phyloP scores from a whole-genome alignment of 2,888 invertebrate genomes.

The Seira ritae region DNA sequence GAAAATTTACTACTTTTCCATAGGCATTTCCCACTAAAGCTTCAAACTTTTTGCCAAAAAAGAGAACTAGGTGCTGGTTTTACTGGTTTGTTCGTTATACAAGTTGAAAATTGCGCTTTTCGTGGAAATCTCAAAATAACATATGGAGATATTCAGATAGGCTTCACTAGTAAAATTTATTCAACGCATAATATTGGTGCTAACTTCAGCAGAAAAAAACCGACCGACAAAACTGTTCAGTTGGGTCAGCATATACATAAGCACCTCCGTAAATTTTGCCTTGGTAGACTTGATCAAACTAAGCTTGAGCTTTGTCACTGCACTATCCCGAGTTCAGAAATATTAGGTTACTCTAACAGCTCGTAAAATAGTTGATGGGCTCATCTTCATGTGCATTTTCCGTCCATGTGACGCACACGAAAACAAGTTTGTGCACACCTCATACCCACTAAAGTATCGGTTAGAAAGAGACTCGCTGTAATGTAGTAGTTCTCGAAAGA shows the following conservation, averaged over 20 bases:
- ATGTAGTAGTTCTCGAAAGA: too few relatives aligned
- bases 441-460: neutral
- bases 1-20: constrained; percentile 8
- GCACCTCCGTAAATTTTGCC: neutral
- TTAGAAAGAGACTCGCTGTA: too few relatives aligned
- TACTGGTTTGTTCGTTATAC: too few relatives aligned
- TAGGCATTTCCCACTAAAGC: neutral
- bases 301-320: neutral
- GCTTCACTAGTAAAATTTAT: neutral
- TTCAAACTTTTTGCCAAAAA: neutral
- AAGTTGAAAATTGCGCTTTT: constrained; percentile 5
- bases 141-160: constrained; percentile 11
- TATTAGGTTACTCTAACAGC: constrained; percentile 46
- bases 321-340: neutral
- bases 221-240: neutral
- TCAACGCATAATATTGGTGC: constrained; percentile 13
- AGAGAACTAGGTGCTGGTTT: too few relatives aligned
- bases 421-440: neutral
- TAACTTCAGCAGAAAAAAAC: neutral
- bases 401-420: constrained; percentile 20
- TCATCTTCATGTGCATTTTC: constrained; percentile 16
- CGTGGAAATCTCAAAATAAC: neutral
- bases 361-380: constrained; percentile 48
- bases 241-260: constrained; percentile 4
- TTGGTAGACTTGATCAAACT: neutral